Percentiles rank a stretch among this genome's conserved stretches.
Evolutionary conservation across 2,888 invertebrate genomes (phyloP).

Genomic region (Priocnemis perturbator): DNA sequence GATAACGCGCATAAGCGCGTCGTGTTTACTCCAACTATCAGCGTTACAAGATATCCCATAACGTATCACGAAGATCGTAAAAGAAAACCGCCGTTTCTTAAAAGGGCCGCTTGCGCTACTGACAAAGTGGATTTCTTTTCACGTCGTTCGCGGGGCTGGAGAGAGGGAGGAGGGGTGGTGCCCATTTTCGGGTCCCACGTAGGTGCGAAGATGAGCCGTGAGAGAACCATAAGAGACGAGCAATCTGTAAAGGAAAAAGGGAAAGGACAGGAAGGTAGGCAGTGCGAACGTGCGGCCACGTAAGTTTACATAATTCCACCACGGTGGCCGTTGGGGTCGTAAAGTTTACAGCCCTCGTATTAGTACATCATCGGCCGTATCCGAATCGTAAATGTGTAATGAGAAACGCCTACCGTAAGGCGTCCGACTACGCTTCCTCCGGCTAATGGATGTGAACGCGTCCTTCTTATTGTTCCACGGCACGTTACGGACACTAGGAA

Average conservation of each 20-base stretch:
- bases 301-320: conserved; percentile 47
- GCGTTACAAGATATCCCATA: conserved; percentile 32
- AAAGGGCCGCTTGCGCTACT: conserved; percentile 26
- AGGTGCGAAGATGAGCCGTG: conserved; percentile 44
- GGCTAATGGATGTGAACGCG: too few relatives aligned
- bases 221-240: conserved; percentile 29
- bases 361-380: conserved; percentile 39
- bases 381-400: conserved; percentile 30
- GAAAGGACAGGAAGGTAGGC: conserved; percentile 6
- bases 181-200: conserved; percentile 12
- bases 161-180: neutral
- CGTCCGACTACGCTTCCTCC: neutral
- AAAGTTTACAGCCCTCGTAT: conserved; percentile 43
- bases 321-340: conserved; percentile 30
- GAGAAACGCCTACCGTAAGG: conserved; percentile 21
- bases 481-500: too few relatives aligned
- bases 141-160: conserved; percentile 1
- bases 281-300: conserved; percentile 35
- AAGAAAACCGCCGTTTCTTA: conserved; percentile 4
- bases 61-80: conserved; percentile 28
- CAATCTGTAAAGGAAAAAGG: conserved; percentile 27
- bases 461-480: too few relatives aligned
- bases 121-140: conserved; percentile 47
- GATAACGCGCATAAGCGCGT: too few relatives aligned
- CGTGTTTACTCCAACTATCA: conserved; percentile 28